Conservation (phyloP, 1,140 invertebrate species). For the Drosophila bocqueti region DNA sequence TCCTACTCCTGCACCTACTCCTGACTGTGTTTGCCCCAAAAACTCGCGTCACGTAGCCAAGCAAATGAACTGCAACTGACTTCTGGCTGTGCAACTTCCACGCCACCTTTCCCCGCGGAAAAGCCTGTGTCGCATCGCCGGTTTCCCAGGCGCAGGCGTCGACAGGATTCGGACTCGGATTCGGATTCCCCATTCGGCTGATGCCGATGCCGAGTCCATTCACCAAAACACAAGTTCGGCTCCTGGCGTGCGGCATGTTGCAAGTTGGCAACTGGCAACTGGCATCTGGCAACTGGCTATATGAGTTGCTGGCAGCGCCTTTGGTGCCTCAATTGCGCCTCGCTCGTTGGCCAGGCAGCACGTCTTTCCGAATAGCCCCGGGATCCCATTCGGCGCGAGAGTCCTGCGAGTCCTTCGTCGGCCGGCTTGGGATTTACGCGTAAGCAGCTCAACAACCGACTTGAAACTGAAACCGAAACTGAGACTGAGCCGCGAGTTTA, state of each 20-base stretch:
- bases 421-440: constrained; percentile 45
- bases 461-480: constrained; percentile 7
- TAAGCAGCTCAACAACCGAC: constrained; percentile 13
- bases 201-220: constrained; percentile 41
- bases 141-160: constrained; percentile 39
- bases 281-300: constrained; percentile 29
- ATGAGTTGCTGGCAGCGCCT: constrained; percentile 40
- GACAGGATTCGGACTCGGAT: constrained; percentile 12
- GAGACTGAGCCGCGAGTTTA: constrained; percentile 16
- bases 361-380: constrained; percentile 22
- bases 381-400: neutral
- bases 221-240: constrained; percentile 57
- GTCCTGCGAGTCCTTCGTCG: neutral
- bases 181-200: neutral
- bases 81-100: constrained; percentile 28
- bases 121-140: neutral
- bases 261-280: constrained; percentile 16
- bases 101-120: neutral
- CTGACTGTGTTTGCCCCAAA: constrained; percentile 13
- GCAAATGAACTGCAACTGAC: constrained; percentile 64
- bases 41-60: constrained; percentile 50
- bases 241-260: constrained; percentile 34
- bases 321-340: constrained; percentile 66
- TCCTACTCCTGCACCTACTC: neutral
- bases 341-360: constrained; percentile 66